Evolutionary conservation across 2,888 invertebrate species (phyloP).

Genomic region (Pediacus dermestoides): DNA sequence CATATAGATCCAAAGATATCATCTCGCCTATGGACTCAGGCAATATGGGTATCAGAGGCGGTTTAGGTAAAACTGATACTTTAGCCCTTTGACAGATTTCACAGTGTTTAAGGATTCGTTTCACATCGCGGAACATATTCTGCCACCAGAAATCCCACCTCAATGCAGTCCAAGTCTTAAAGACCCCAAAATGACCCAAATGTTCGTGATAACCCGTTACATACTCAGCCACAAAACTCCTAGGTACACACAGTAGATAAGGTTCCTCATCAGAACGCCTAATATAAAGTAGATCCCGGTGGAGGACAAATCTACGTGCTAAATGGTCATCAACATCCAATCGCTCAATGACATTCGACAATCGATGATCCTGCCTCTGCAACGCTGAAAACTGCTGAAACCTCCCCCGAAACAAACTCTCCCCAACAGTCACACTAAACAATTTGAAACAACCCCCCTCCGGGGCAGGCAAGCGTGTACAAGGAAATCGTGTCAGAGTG

Average conservation of each 20-base stretch:
- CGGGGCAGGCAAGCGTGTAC: slow-evolving; percentile 11
- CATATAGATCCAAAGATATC: slow-evolving; percentile 1
- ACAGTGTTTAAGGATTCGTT: not conserved
- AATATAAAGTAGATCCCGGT: not conserved
- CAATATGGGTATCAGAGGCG: not conserved
- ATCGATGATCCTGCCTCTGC: not conserved
- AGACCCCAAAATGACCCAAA: not conserved
- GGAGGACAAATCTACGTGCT: not conserved
- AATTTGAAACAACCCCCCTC: not conserved
- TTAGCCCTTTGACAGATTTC: not conserved
- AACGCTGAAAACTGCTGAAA: not conserved
- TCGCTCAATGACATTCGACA: not conserved
- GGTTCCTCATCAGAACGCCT: not conserved
- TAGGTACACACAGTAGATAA: not conserved
- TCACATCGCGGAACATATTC: slow-evolving; percentile 2
- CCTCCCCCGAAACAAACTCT: not conserved
- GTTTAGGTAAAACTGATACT: not conserved
- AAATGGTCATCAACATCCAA: not conserved
- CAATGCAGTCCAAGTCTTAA: slow-evolving; percentile 4
- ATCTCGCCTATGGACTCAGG: not conserved
- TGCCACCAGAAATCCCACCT: slow-evolving; percentile 2
- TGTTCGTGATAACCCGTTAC: not conserved
- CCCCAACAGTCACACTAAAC: not conserved
- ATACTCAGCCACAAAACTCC: not conserved
- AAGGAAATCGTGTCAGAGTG: slow-evolving; percentile 27